phyloP scores from a whole-genome alignment of 1,140 invertebrate species.

The Zaprionus vittiger region DNA sequence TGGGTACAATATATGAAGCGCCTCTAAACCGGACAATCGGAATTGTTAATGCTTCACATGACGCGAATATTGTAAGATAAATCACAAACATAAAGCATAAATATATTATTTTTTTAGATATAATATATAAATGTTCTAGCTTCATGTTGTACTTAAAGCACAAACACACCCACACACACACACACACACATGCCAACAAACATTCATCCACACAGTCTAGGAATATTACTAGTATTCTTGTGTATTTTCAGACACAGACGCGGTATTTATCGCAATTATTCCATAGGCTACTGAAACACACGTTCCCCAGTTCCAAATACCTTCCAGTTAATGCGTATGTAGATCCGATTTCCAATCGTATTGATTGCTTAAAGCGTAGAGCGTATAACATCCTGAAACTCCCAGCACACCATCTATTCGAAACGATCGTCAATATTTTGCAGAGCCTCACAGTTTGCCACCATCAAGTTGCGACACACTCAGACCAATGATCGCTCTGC shows the following conservation, averaged over 20 bases:
- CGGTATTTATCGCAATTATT: slow-evolving; percentile 72
- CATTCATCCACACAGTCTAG: neutral
- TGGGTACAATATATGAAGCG: neutral
- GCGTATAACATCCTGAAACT: neutral
- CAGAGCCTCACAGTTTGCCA: slow-evolving; percentile 93
- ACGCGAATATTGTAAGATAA: neutral
- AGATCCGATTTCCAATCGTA: slow-evolving; percentile 3
- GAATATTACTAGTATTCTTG: slow-evolving; percentile 51
- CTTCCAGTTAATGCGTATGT: neutral
- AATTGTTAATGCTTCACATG: neutral
- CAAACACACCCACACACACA: slow-evolving; percentile 8
- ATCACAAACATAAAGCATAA: slow-evolving; percentile 5
- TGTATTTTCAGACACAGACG: slow-evolving; percentile 60
- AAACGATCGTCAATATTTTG: slow-evolving; percentile 71
- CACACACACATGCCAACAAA: slow-evolving; percentile 2
- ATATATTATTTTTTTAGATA: slow-evolving; percentile 4
- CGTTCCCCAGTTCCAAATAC: slow-evolving; percentile 20
- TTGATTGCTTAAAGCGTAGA: neutral
- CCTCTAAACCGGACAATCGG: neutral
- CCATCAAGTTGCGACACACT: slow-evolving; percentile 93
- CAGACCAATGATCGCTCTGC: slow-evolving; percentile 93
- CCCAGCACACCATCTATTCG: slow-evolving; percentile 27
- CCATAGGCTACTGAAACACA: slow-evolving; percentile 62
- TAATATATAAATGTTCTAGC: slow-evolving; percentile 18
- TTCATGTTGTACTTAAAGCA: slow-evolving; percentile 9